phyloP scores from a whole-genome alignment of 2,797 vertebrate species.

The Gymnopithys bicolor region DNA sequence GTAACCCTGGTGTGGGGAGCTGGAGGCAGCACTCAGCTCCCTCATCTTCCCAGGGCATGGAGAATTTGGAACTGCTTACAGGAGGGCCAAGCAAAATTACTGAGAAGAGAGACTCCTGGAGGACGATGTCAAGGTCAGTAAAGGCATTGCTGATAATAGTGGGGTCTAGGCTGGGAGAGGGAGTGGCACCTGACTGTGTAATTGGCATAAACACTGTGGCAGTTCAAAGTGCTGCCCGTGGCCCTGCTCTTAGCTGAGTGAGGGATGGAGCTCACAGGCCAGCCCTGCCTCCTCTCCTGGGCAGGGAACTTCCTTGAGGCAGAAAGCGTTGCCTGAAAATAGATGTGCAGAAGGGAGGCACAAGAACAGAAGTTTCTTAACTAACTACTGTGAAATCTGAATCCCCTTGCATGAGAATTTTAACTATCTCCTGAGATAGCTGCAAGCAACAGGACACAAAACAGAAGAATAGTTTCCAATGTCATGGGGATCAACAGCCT shows the following conservation, averaged over 20 bases:
- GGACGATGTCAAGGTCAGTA: accelerated
- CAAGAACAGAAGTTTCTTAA: background rate
- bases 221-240: background rate
- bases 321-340: background rate
- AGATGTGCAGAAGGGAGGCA: background rate
- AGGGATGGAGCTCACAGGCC: background rate
- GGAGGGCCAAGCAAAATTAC: background rate
- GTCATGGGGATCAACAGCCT: background rate
- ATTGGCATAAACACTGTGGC: background rate
- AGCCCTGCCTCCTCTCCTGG: background rate
- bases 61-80: background rate
- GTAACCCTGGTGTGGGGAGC: background rate
- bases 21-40: background rate
- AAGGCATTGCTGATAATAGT: background rate
- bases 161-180: background rate
- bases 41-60: background rate
- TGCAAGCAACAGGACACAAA: background rate
- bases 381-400: background rate
- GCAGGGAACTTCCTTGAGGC: background rate
- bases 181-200: background rate
- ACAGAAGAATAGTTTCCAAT: background rate
- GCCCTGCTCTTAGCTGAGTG: background rate
- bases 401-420: background rate
- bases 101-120: background rate
- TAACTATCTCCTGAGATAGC: background rate